These are phyloP conservation scores for Cyclargus thomasi DNA, from an alignment of 1,140 invertebrate genomes.

Conservation along the genomic window DNA sequence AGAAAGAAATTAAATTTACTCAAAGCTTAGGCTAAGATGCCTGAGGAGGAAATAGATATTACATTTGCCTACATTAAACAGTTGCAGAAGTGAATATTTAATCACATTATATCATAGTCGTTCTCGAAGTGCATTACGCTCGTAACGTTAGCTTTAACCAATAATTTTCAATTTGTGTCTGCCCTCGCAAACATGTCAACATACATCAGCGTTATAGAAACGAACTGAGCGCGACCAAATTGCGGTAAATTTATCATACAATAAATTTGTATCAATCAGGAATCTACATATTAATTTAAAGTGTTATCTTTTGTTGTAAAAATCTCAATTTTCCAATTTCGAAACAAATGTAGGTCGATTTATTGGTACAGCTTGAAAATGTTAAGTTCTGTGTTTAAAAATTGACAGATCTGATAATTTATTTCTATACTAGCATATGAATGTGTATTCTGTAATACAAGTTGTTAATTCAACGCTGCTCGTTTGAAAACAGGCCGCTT, in stretches of 20 bases:
- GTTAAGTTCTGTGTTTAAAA: neutral
- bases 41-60: too few species aligned
- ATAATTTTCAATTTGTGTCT: conserved; percentile 67
- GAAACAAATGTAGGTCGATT: neutral
- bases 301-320: conserved; percentile 4
- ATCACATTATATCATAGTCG: neutral
- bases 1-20: too few species aligned
- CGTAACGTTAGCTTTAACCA: conserved; percentile 37
- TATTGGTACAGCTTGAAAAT: neutral
- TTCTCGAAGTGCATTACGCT: conserved; percentile 18
- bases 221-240: conserved; percentile 23
- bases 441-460: too few species aligned
- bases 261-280: conserved; percentile 2
- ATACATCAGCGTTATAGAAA: conserved; percentile 45
- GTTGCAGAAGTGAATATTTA: too few species aligned
- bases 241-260: conserved; percentile 11
- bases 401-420: neutral
- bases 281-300: neutral
- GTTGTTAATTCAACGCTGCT: too few species aligned
- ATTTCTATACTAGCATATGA: too few species aligned
- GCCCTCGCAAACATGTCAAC: conserved; percentile 48
- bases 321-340: neutral
- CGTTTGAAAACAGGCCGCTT: too few species aligned
- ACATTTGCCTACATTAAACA: too few species aligned
- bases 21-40: too few species aligned